phyloP scores from a whole-genome alignment of 2,797 vertebrate species.

The Mus caroli region DNA sequence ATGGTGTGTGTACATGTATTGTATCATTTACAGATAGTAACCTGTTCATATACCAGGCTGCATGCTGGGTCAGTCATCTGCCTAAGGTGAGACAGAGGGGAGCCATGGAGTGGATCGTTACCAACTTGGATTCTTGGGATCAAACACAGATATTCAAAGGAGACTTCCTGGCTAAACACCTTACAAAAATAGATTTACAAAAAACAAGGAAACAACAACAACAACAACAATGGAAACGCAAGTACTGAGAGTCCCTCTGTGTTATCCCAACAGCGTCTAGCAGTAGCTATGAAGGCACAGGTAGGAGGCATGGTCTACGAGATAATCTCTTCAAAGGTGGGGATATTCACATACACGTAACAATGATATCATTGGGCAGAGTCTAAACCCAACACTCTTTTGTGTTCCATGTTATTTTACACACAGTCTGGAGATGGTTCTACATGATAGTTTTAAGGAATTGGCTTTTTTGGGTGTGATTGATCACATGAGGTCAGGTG shows the following conservation, averaged over 20 bases:
- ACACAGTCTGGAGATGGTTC: neutral
- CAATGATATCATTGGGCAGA: too few relatives aligned
- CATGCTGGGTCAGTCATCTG: neutral
- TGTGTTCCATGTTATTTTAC: neutral
- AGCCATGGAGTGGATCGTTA: fast-evolving
- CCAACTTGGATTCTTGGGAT: neutral
- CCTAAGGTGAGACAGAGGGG: neutral
- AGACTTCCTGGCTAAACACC: neutral
- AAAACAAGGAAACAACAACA: neutral
- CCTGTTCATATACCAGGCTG: fast-evolving
- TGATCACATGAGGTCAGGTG: neutral
- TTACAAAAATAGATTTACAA: neutral
- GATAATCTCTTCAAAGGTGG: neutral
- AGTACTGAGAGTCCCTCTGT: neutral
- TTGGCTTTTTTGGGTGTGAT: neutral
- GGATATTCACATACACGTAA: too few relatives aligned
- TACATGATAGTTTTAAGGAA: too few relatives aligned
- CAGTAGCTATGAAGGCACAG: neutral
- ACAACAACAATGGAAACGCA: neutral
- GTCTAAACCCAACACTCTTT: neutral
- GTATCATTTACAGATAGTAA: neutral
- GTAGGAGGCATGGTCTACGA: neutral
- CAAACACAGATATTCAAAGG: neutral
- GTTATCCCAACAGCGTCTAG: neutral
- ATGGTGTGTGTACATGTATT: neutral